phyloP scores from a whole-genome alignment of 2,113 vertebrate species.

The Irena cyanogastra region DNA sequence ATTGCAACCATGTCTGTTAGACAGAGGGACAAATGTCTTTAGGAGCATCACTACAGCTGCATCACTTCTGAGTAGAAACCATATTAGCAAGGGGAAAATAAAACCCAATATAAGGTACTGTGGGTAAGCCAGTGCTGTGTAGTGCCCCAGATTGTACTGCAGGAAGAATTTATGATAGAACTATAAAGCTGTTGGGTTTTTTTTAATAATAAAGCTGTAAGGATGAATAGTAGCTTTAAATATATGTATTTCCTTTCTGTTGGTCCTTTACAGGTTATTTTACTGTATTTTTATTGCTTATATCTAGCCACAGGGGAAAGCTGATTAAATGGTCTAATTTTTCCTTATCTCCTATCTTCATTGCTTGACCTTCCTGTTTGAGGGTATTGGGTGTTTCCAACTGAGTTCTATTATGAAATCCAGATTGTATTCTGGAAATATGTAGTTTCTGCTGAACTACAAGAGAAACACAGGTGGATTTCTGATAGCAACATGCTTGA shows the following conservation, averaged over 20 bases:
- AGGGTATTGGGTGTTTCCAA: not conserved
- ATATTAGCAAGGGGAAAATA: not conserved
- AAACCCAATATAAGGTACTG: not conserved
- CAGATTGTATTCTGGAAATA: slow-evolving; percentile 21
- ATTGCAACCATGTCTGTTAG: slow-evolving; percentile 39
- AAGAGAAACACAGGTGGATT: slow-evolving; percentile 17
- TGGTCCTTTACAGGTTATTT: not conserved
- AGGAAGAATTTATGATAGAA: not conserved
- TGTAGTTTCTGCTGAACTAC: not conserved
- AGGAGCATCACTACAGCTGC: slow-evolving; percentile 6
- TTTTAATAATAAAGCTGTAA: not conserved
- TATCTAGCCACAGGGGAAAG: not conserved
- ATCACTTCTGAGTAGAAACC: slow-evolving; percentile 2
- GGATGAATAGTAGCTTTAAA: not conserved
- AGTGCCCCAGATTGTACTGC: not conserved
- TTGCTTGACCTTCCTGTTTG: slow-evolving; percentile 30
- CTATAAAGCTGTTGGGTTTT: not conserved
- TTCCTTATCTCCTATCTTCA: slow-evolving; percentile 18
- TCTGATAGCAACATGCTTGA: not conserved
- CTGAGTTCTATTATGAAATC: not conserved
- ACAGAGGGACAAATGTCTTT: slow-evolving; percentile 31
- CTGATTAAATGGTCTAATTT: slow-evolving; percentile 30
- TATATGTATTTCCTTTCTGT: not conserved
- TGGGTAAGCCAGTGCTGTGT: not conserved
- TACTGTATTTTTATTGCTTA: not conserved